Evolutionary conservation across 1,140 invertebrate species (phyloP).

Genomic region (Philaenus spumarius): DNA sequence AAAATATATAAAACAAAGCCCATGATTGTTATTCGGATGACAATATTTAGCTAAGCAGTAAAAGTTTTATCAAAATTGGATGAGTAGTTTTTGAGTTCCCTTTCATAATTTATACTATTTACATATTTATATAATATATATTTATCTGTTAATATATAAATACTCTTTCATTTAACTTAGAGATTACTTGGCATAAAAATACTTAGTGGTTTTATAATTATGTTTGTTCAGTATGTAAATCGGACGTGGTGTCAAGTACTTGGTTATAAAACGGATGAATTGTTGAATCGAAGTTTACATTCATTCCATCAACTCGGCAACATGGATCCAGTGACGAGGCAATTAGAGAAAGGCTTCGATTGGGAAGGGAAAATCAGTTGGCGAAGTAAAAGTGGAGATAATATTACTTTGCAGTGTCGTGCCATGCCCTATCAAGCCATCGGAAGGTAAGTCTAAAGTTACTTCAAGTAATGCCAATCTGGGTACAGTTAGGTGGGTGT

Average conservation of each 20-base stretch:
- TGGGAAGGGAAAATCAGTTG: conserved; percentile 82
- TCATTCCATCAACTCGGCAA: conserved; percentile 39
- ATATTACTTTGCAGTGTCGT: conserved; percentile 68
- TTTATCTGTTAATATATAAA: no score
- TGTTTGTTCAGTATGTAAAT: conserved; percentile 70
- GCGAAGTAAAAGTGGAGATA: conserved; percentile 70
- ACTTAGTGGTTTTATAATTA: conserved; percentile 19
- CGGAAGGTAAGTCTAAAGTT: conserved; percentile 45
- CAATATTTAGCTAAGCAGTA: no score
- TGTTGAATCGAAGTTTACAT: conserved; percentile 63
- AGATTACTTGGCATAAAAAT: conserved; percentile 12
- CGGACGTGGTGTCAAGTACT: conserved; percentile 67
- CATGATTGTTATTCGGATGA: no score
- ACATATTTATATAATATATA: no score
- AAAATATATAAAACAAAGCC: no score
- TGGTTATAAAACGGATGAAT: conserved; percentile 66
- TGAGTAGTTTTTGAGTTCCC: no score
- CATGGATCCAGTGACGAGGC: conserved; percentile 50
- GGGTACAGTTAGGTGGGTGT: no score
- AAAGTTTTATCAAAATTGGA: no score
- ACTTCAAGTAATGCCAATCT: no score
- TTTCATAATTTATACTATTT: no score
- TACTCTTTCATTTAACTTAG: conserved; percentile 1
- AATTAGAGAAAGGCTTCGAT: conserved; percentile 67
- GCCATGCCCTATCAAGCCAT: conserved; percentile 60